Base-by-base conservation (phyloP, 2,888 invertebrate genomes). In the Thymelicus acteon region DNA sequence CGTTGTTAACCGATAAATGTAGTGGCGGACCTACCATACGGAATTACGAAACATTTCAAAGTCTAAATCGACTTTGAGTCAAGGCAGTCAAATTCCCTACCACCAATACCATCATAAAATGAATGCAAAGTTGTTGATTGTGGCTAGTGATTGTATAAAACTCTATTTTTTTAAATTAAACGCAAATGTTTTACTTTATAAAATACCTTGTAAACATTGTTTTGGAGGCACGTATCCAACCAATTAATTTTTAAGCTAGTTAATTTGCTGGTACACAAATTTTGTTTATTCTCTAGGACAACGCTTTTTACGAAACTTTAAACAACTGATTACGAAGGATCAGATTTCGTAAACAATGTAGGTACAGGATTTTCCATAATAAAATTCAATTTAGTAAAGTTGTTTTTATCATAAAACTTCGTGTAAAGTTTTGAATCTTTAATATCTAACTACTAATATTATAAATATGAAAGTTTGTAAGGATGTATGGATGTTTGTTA, bases 251-350 rank as follows among this genome's bases (percentile, higher is more conserved):
- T 12, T 54, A 54, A 54, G 54, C 54, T 12, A 24, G 54, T 24
- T 54, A 54, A 54, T 24, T 54, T 10, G 24, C 12, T 54, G 19
- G 24, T 54, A 54, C 24, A 54, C 10, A 54, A 24, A 31, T 24
- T 24, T 24, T 54, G 54, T 24, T 54, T 54, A 54, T 24, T 24
- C 24, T 24, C 24, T n/a, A 24, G 19, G 24, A 54, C 8, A 24
- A 24, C 54, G 54, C 24, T 19, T 24, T 24, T 24, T 19, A 54
- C 24, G 54, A 24, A 54, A 54, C 24, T 52, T 52, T 24, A 52
- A 52, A 52, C 52, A 54, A 54, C 54, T 54, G 24, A 54, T 54
- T 54, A 54, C 19, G 54, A 54, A 54, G 54, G 54, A 54, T 54
- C 54, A 54, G 12, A 54, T 24, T 0, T n/a, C 24, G 54, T 54